Evolutionary conservation across 1,140 invertebrate species (phyloP).

Genomic region (Pseudomyrmex dendroicus): DNA sequence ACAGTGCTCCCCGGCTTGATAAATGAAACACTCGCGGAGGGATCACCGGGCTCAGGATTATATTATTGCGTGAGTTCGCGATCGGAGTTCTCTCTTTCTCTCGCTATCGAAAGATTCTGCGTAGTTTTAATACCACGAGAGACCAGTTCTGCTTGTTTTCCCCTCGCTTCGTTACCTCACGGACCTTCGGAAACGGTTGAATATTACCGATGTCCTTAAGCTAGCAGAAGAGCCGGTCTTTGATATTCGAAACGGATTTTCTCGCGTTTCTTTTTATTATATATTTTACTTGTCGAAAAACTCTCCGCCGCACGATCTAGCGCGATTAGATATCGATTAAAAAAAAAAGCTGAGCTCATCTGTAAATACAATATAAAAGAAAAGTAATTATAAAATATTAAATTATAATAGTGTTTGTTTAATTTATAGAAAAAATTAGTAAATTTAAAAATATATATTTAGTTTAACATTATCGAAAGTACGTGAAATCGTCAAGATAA

Average conservation of each 20-base stretch:
- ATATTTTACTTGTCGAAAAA: not conserved
- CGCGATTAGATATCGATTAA: conserved; percentile 10
- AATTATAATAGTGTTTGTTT: too few species aligned
- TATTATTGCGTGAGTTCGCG: conserved; percentile 28
- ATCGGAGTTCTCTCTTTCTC: too few species aligned
- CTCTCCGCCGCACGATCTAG: not conserved
- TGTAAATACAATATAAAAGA: too few species aligned
- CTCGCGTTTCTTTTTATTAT: not conserved
- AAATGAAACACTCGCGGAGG: not conserved
- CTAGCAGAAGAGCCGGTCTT: conserved; percentile 22
- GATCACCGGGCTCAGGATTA: conserved; percentile 12
- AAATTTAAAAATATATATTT: too few species aligned
- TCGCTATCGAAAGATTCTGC: conserved; percentile 30
- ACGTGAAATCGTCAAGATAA: conserved; percentile 25
- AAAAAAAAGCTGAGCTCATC: not conserved
- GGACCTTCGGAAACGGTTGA: conserved; percentile 50
- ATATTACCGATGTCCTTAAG: conserved; percentile 48
- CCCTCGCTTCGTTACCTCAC: not conserved
- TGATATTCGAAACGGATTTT: conserved; percentile 26
- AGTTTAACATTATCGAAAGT: not conserved
- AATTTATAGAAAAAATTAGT: too few species aligned
- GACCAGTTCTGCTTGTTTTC: conserved; percentile 58
- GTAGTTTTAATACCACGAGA: conserved; percentile 23
- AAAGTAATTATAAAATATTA: too few species aligned
- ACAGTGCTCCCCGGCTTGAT: not conserved